A percentile compares a stretch with the other conserved stretches of the same genome.
Conservation (phyloP, 1,140 invertebrate genomes). For the Heliconius hermathena region DNA sequence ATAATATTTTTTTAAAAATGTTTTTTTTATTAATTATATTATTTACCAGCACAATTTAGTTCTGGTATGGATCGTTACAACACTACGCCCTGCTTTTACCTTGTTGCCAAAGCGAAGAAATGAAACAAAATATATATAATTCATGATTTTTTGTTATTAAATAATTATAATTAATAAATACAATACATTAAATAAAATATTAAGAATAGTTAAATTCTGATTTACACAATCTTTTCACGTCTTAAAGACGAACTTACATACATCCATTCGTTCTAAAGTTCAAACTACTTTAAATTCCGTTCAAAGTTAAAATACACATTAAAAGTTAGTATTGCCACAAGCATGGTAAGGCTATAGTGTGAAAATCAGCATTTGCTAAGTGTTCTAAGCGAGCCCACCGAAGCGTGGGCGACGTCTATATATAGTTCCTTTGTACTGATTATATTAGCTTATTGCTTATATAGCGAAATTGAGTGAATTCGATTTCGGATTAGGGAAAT, state of each 20-base stretch:
- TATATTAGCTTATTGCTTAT: constrained; percentile 26
- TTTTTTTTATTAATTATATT: too few relatives aligned
- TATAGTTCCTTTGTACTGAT: constrained; percentile 27
- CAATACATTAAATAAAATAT: too few relatives aligned
- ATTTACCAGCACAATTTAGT: too few relatives aligned
- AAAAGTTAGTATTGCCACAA: constrained; percentile 8
- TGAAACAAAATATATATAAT: too few relatives aligned
- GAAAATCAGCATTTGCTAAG: constrained; percentile 27
- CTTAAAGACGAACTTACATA: not conserved
- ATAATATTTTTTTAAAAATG: too few relatives aligned
- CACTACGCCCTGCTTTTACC: too few relatives aligned
- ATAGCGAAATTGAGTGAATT: not conserved
- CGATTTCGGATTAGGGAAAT: not conserved
- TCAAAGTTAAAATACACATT: not conserved
- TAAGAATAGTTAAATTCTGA: not conserved
- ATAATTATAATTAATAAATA: too few relatives aligned
- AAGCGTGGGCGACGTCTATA: constrained; percentile 29
- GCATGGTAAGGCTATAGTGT: constrained; percentile 16
- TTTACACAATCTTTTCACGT: not conserved
- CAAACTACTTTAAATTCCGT: not conserved
- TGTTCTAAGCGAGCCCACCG: not conserved
- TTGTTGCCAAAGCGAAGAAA: too few relatives aligned
- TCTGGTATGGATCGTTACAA: too few relatives aligned
- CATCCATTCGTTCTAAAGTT: not conserved
- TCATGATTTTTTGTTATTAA: too few relatives aligned